phyloP scores from a whole-genome alignment of 2,113 vertebrate species.

The Syngnathus typhle region DNA sequence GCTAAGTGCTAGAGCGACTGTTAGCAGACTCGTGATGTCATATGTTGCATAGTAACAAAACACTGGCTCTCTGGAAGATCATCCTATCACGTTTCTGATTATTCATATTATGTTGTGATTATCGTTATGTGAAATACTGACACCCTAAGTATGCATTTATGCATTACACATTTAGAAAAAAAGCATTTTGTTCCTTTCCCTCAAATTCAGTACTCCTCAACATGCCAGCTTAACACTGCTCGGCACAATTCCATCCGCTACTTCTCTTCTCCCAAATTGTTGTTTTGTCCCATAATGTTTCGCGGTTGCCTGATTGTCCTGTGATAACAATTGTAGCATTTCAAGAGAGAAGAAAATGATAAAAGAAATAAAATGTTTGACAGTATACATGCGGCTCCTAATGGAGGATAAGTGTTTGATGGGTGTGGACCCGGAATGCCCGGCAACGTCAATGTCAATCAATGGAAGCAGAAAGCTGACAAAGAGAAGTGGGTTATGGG shows the following conservation, averaged over 20 bases:
- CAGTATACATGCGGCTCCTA: slow-evolving; percentile 42
- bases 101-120: background rate
- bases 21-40: background rate
- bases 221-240: too few relatives aligned
- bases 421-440: slow-evolving; percentile 38
- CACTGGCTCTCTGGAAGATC: background rate
- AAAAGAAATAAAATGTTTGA: slow-evolving; percentile 21
- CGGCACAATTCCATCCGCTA: too few relatives aligned
- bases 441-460: slow-evolving; percentile 44
- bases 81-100: background rate
- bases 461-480: slow-evolving; percentile 41
- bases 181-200: too few relatives aligned
- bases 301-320: too few relatives aligned
- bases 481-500: slow-evolving; percentile 38
- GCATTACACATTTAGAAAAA: too few relatives aligned
- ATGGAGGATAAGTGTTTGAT: slow-evolving; percentile 32
- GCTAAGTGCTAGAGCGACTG: slow-evolving; percentile 30
- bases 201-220: too few relatives aligned
- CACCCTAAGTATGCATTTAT: too few relatives aligned
- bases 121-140: too few relatives aligned
- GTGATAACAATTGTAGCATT: too few relatives aligned
- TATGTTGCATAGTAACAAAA: background rate
- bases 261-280: too few relatives aligned
- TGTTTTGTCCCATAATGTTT: too few relatives aligned
- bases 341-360: background rate